These are phyloP conservation scores for Latheticus oryzae DNA, from an alignment of 2,888 invertebrate species.

Conservation along the genomic window DNA sequence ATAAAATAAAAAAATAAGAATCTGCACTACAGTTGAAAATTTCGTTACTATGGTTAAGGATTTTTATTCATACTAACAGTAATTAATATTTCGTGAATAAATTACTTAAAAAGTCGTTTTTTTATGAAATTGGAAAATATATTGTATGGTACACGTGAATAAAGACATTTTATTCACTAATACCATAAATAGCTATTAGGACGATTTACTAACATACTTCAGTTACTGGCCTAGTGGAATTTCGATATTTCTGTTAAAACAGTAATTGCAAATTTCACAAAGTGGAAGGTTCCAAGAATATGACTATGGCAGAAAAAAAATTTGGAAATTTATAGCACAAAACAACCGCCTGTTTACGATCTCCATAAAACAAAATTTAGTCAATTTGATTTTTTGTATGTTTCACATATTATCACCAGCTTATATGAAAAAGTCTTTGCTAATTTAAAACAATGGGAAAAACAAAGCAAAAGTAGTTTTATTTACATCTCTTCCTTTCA, in stretches of 20 bases:
- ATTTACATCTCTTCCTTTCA: too few relatives aligned
- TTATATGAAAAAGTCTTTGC: slow-evolving; percentile 5
- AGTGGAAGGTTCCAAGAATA: not conserved
- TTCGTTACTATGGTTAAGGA: too few relatives aligned
- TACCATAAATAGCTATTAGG: slow-evolving; percentile 7
- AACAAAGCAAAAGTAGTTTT: too few relatives aligned
- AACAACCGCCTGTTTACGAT: not conserved
- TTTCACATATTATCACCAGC: not conserved
- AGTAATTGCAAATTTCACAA: slow-evolving; percentile 4
- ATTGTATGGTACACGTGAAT: too few relatives aligned
- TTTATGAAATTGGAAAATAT: too few relatives aligned
- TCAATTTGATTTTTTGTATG: slow-evolving; percentile 12
- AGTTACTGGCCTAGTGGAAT: slow-evolving; percentile 1
- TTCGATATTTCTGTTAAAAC: not conserved
- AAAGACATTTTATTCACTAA: too few relatives aligned
- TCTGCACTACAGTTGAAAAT: too few relatives aligned
- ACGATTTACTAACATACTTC: not conserved
- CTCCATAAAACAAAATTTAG: not conserved
- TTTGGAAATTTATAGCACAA: not conserved
- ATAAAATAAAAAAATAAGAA: too few relatives aligned
- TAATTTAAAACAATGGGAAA: too few relatives aligned
- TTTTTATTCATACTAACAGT: too few relatives aligned
- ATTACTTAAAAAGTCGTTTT: too few relatives aligned
- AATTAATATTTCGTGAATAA: too few relatives aligned
- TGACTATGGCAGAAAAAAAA: not conserved